phyloP scores from a whole-genome alignment of 2,113 vertebrate species.

The Semicossyphus pulcher region DNA sequence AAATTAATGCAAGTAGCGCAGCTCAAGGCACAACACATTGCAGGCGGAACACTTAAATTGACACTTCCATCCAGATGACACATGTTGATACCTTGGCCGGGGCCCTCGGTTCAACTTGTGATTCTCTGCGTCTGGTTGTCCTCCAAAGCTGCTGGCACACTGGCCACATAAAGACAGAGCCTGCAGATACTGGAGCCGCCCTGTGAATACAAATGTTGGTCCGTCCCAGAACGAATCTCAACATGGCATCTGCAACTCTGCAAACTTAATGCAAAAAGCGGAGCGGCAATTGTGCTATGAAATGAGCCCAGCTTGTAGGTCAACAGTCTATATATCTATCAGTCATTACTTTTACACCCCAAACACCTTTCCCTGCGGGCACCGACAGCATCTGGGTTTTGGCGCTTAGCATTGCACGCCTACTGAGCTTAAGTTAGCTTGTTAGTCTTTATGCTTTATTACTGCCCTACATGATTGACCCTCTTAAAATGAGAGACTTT shows the following conservation, averaged over 20 bases:
- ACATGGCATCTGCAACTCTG: conserved; percentile 22
- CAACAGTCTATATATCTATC: background rate
- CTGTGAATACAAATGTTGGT: conserved; percentile 64
- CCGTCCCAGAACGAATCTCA: conserved; percentile 42
- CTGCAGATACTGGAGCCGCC: conserved; percentile 34
- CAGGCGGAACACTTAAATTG: conserved; percentile 72
- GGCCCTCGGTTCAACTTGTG: conserved; percentile 58
- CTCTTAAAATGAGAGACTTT: background rate
- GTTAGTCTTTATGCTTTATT: conserved; percentile 10
- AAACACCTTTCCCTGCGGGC: background rate
- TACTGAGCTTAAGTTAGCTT: conserved; percentile 28
- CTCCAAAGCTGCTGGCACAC: conserved; percentile 60
- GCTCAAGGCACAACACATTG: conserved; percentile 69
- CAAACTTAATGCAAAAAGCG: conserved; percentile 28
- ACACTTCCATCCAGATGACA: conserved; percentile 78
- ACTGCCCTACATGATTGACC: background rate
- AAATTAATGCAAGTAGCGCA: conserved; percentile 78
- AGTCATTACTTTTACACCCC: conserved; percentile 9
- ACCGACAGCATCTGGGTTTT: conserved; percentile 38
- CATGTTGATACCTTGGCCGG: conserved; percentile 69
- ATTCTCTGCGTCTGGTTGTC: conserved; percentile 65
- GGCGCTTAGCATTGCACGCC: conserved; percentile 35
- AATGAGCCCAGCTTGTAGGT: conserved; percentile 25
- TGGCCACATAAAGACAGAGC: conserved; percentile 64
- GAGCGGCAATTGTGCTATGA: conserved; percentile 17